A percentile compares a stretch with the other conserved stretches of the same genome.
These are phyloP conservation scores for Theonella swinhoei DNA, from an alignment of 37 sponge, comb jelly and placozoan genomes.

Conservation along the genomic window DNA sequence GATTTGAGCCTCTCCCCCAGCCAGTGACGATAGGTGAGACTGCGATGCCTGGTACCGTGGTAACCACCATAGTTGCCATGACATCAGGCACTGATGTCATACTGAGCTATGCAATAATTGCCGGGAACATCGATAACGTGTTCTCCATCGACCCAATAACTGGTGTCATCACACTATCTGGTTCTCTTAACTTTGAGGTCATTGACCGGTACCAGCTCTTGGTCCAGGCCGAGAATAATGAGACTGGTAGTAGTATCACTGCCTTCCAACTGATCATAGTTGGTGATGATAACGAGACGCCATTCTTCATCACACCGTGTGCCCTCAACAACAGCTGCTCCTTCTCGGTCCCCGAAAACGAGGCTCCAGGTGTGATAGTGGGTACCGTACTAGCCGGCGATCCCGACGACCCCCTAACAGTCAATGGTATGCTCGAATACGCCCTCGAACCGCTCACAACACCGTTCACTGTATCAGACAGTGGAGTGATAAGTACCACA, in stretches of 20 bases:
- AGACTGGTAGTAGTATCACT: background rate
- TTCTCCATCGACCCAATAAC: conserved; percentile 61
- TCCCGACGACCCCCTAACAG: conserved; percentile 30
- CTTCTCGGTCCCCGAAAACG: conserved; percentile 39
- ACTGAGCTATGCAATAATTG: conserved; percentile 51
- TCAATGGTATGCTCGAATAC: conserved; percentile 53
- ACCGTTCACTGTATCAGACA: background rate
- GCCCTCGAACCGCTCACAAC: conserved; percentile 1
- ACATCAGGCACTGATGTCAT: conserved; percentile 33
- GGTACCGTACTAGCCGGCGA: conserved; percentile 32
- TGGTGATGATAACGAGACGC: conserved; percentile 66
- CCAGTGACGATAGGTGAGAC: conserved; percentile 59
- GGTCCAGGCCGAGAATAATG: conserved; percentile 1
- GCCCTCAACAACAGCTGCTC: conserved; percentile 17
- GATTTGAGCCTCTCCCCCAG: conserved; percentile 21
- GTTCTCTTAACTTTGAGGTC: conserved; percentile 35
- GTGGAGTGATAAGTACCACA: conserved; percentile 18
- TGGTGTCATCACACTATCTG: conserved; percentile 47
- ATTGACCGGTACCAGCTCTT: conserved; percentile 21
- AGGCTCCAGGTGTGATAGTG: conserved; percentile 6
- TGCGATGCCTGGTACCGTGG: conserved; percentile 32
- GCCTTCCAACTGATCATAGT: conserved; percentile 42
- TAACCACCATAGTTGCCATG: conserved; percentile 45
- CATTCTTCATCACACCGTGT: conserved; percentile 60
- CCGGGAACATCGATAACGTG: conserved; percentile 54